A percentile compares a stretch with the other conserved stretches of the same genome.
Conservation (phyloP, 2,113 vertebrate species). For the Apodemus sylvaticus region DNA sequence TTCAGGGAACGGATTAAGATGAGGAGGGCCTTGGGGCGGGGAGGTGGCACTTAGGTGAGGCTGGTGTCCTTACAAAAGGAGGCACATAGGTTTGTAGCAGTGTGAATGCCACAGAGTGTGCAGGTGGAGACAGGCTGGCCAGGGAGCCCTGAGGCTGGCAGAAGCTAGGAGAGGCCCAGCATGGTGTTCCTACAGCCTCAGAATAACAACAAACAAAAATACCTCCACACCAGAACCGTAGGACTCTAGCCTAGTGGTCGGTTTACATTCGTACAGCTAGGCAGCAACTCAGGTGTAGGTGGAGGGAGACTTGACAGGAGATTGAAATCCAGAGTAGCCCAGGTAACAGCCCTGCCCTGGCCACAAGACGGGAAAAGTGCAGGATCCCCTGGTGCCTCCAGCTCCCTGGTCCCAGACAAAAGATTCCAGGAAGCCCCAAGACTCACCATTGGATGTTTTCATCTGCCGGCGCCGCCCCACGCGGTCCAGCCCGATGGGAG, state of each 20-base stretch:
- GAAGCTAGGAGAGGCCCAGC: neutral
- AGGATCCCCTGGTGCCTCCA: rapidly evolving
- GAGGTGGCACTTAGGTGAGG: neutral
- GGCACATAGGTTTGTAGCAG: neutral
- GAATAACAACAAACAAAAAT: neutral
- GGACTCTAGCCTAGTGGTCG: neutral
- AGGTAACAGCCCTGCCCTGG: no score
- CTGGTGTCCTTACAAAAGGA: neutral
- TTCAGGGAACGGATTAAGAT: neutral
- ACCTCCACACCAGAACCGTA: neutral
- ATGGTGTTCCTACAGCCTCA: rapidly evolving
- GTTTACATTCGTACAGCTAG: no score
- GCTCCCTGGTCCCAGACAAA: neutral
- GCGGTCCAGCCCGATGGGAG: slow-evolving; percentile 95
- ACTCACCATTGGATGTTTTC: slow-evolving; percentile 93
- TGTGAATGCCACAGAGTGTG: rapidly evolving
- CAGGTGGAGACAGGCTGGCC: neutral
- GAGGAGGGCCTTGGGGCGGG: neutral
- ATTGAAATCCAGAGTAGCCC: neutral
- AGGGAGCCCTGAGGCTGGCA: neutral
- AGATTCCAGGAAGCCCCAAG: neutral
- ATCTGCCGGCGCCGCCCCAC: slow-evolving; percentile 90
- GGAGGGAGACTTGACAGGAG: neutral
- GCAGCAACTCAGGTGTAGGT: neutral
- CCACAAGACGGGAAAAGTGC: rapidly evolving